Evolutionary conservation across 2,797 vertebrate genomes (phyloP).

Genomic region (Clamator glandarius): DNA sequence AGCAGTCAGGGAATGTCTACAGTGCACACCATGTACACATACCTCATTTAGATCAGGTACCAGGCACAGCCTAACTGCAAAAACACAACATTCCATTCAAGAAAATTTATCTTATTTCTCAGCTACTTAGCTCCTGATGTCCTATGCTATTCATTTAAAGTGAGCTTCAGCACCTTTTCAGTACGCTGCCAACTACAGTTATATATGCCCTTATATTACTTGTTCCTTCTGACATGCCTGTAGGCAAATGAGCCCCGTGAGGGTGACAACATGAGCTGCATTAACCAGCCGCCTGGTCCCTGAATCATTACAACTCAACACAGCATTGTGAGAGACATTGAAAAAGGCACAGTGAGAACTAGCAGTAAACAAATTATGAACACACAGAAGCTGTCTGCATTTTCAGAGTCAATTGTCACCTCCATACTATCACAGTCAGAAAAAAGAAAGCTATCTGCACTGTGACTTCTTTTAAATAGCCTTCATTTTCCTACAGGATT

Average conservation of each 20-base stretch:
- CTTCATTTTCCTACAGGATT: background rate
- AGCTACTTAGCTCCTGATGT: conserved; percentile 28
- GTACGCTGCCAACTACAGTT: conserved; percentile 14
- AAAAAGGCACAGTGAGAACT: background rate
- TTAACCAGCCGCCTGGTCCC: background rate
- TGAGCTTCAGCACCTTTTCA: conserved; percentile 23
- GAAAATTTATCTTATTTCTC: conserved; percentile 45
- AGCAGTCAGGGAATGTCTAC: background rate
- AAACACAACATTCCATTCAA: background rate
- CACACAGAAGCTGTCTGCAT: background rate
- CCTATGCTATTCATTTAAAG: conserved; percentile 23
- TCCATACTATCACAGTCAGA: background rate
- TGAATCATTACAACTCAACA: conserved; percentile 1
- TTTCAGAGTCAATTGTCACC: background rate
- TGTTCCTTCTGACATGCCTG: conserved; percentile 59
- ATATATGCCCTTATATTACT: conserved; percentile 21
- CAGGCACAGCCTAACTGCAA: background rate
- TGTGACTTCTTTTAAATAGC: background rate
- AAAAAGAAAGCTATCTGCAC: background rate
- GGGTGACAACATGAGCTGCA: conserved; percentile 42
- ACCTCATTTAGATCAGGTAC: conserved; percentile 9
- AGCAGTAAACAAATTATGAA: background rate
- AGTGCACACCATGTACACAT: background rate
- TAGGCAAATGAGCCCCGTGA: conserved; percentile 55
- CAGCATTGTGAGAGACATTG: background rate